These are phyloP conservation scores for Chiloscyllium plagiosum DNA, from an alignment of 2,113 vertebrate species.

Conservation along the genomic window DNA sequence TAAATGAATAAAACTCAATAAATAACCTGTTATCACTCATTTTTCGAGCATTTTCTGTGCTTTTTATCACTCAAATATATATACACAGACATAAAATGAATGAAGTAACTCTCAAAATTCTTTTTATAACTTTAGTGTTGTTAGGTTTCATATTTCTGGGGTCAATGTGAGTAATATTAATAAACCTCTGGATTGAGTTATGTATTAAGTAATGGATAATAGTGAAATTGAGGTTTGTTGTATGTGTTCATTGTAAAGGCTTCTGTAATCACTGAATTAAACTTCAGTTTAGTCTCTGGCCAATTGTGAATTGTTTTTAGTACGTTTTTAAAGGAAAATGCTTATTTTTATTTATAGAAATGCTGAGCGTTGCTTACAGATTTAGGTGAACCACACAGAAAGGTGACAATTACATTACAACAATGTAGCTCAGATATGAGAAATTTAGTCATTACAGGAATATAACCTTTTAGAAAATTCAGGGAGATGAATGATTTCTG, in stretches of 20 bases:
- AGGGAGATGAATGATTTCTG: not conserved
- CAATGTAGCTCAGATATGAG: not conserved
- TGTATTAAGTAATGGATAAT: not conserved
- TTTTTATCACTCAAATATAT: too few relatives aligned
- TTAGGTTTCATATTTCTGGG: not conserved
- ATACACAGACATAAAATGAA: not conserved
- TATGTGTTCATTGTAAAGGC: not conserved
- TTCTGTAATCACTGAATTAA: not conserved
- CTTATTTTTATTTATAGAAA: not conserved
- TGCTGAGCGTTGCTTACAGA: not conserved
- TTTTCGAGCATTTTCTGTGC: too few relatives aligned
- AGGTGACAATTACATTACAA: not conserved
- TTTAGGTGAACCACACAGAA: not conserved
- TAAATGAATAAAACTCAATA: too few relatives aligned
- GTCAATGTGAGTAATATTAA: not conserved
- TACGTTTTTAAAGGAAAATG: not conserved
- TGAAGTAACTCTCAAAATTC: not conserved
- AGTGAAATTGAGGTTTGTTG: not conserved
- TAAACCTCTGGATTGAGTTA: not conserved
- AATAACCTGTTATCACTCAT: too few relatives aligned
- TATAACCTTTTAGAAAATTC: not conserved
- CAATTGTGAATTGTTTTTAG: not conserved
- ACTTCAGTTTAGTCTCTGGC: not conserved
- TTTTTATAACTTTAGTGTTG: constrained; percentile 5
- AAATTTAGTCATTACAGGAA: not conserved